Base-by-base conservation (phyloP, 1,140 invertebrate species). In the Drosophila parvula region DNA sequence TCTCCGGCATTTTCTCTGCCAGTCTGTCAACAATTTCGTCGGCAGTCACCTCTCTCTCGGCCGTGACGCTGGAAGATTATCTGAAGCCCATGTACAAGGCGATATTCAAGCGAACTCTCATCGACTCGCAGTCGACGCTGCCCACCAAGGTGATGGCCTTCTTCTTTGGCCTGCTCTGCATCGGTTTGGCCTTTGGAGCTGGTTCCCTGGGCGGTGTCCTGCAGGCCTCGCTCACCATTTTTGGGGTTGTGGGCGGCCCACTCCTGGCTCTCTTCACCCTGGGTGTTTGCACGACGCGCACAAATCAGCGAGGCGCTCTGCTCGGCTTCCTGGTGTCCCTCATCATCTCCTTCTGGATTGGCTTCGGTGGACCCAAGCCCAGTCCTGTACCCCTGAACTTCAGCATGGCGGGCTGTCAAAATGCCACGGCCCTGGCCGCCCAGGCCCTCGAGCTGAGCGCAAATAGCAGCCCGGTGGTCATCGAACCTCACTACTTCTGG, bases 61-160 rank as follows among this genome's bases (percentile, higher is more conserved):
- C 97, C 11, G 96, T 98, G 1, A 97, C 96, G 4, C 93, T 97
- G 74, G 96, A 97, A 91, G 97, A 98, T 92, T 97, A 97, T 83
- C 88, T 96, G 3, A 95, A 95, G 89, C 93, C 93, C 6, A 45
- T 94, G 45, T 93, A 93, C 74, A 83, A 90, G 75, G 41, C 60
- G 22, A 84, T 93, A 40, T 91, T 90, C 32, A 91, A 91, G 40
- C 76, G 75, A 32, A 40, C 80, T 51, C 50, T 81, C 78, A 16
- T 74, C 68, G 44, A 88, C 71, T 43, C 92, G 68, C 60, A 92
- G 80, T 68, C 90, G 8, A 91, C 93, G 6, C 34, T 94, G 8
- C 74, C 93, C 22, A 93, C 94, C 7, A 96, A 96, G 92, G 34
- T 95, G 1, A 91, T 95, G 75, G 95, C 95, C 8, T 92, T 96